Base-by-base conservation (phyloP, 2,797 vertebrate genomes). In the Pseudochromis fuscus region DNA sequence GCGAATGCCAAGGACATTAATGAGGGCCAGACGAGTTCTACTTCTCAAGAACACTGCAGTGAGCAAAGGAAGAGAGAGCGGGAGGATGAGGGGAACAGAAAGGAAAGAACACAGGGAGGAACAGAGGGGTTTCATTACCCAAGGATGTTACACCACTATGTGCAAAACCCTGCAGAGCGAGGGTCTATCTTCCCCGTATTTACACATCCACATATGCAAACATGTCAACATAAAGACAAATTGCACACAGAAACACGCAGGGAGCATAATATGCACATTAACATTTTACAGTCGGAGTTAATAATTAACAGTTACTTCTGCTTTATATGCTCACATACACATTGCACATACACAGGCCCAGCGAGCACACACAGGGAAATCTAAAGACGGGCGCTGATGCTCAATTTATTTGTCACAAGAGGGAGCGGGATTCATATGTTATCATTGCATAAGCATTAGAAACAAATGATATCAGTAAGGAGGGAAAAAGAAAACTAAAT, bases 1-100 rank as follows among this genome's bases (percentile, higher is more conserved):
- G 62, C 44, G 53, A 82, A 89, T 82, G 83, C 86, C 81, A 67
- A 77, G 67, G 71, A 80, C 82, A 70, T 87, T 92, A 90, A 90
- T 88, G 88, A 91, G 87, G 83, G 74, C 83, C 87, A 81, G 84
- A 77, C 75, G 3, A 86, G 79, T 50, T 88, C 56, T 63, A 71
- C 74, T 76, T 70, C 83, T 83, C 79, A 84, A 83, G 80, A 88
- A 77, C 76, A 78, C 66, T 31, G 82, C 72, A 57, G 74, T 11
- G 64, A 78, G 69, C 46, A 9, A 38, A 18, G n/a, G 50, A 66
- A 28, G 61, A 48, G 55, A 68, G 63, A 59, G 33, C 3, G 33
- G 42, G 67, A 62, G 66, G 74, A 62, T 23, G 80, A 69, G 60
- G 51, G 68, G 52, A 59, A 83, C 35, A 64, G 48, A 65, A 67